A percentile compares a stretch with the other conserved stretches of the same genome.
Evolutionary conservation across 1,140 invertebrate genomes (phyloP).

Genomic region (Caenorhabditis brenneri): DNA sequence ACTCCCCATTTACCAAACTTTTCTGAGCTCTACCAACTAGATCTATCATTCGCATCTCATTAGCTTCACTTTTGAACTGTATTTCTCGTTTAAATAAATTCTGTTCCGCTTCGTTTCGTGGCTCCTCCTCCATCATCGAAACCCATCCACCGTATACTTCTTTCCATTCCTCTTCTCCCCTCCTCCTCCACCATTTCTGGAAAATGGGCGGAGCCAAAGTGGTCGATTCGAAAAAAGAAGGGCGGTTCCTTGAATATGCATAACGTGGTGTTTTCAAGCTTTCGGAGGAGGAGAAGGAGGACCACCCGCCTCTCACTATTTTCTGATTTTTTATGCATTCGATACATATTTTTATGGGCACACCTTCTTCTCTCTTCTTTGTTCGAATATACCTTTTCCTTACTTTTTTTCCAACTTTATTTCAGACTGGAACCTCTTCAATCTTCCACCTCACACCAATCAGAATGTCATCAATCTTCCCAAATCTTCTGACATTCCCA

Average conservation of each 20-base stretch:
- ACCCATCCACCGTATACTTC: slow-evolving; percentile 1
- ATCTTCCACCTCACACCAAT: neutral
- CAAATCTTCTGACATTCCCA: neutral
- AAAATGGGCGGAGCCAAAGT: slow-evolving; percentile 10
- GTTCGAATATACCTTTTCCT: neutral
- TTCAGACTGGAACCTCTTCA: neutral
- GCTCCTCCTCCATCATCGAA: too few species aligned
- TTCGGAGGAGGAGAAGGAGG: slow-evolving; percentile 26
- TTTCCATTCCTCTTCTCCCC: neutral
- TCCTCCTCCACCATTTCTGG: too few species aligned
- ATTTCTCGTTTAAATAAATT: too few species aligned
- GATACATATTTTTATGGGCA: slow-evolving; percentile 39
- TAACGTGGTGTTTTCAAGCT: slow-evolving; percentile 39
- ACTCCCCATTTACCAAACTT: too few species aligned
- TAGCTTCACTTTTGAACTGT: too few species aligned
- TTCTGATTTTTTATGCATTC: slow-evolving; percentile 44
- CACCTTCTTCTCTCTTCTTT: neutral
- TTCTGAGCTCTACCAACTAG: too few species aligned
- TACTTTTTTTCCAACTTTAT: neutral
- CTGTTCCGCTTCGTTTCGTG: too few species aligned
- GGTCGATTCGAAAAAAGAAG: slow-evolving; percentile 22
- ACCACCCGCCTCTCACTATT: slow-evolving; percentile 39
- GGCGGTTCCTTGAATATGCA: slow-evolving; percentile 39
- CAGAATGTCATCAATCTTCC: slow-evolving; percentile 31
- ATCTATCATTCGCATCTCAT: too few species aligned